These are phyloP conservation scores for Calliphora vomitoria DNA, from an alignment of 2,888 invertebrate species.

Conservation along the genomic window DNA sequence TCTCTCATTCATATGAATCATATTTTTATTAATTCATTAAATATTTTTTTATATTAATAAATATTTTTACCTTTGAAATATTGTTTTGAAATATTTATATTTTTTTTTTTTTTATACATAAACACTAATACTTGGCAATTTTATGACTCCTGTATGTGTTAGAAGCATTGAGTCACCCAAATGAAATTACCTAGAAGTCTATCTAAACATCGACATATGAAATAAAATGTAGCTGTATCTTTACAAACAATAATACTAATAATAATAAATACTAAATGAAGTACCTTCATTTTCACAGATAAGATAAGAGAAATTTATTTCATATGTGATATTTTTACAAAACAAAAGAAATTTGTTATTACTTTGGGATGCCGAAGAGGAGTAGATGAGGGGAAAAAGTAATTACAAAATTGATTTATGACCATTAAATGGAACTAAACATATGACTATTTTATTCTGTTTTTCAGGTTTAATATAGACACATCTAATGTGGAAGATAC, in stretches of 20 bases:
- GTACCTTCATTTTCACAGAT: slow-evolving; percentile 13
- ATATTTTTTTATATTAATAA: slow-evolving; percentile 17
- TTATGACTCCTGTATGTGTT: slow-evolving; percentile 8
- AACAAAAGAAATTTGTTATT: slow-evolving; percentile 5
- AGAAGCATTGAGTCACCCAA: slow-evolving; percentile 11
- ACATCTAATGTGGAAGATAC: background rate
- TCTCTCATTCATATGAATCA: slow-evolving; percentile 12
- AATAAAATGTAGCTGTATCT: slow-evolving; percentile 3
- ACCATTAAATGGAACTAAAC: slow-evolving; percentile 47
- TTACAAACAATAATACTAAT: background rate
- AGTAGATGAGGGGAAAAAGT: background rate
- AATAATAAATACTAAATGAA: slow-evolving; percentile 10
- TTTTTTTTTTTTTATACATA: background rate
- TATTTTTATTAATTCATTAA: slow-evolving; percentile 9
- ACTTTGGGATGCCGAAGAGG: background rate
- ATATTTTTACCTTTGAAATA: slow-evolving; percentile 10
- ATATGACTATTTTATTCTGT: slow-evolving; percentile 3
- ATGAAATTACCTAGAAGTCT: background rate
- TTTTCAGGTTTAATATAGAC: background rate
- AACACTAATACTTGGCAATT: background rate
- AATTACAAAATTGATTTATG: slow-evolving; percentile 38
- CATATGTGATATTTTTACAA: background rate
- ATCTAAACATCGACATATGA: background rate
- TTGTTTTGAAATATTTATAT: background rate
- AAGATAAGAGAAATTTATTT: slow-evolving; percentile 44